Base-by-base conservation (phyloP, 92 coral and sea anemone species). In the Muricea muricata region DNA sequence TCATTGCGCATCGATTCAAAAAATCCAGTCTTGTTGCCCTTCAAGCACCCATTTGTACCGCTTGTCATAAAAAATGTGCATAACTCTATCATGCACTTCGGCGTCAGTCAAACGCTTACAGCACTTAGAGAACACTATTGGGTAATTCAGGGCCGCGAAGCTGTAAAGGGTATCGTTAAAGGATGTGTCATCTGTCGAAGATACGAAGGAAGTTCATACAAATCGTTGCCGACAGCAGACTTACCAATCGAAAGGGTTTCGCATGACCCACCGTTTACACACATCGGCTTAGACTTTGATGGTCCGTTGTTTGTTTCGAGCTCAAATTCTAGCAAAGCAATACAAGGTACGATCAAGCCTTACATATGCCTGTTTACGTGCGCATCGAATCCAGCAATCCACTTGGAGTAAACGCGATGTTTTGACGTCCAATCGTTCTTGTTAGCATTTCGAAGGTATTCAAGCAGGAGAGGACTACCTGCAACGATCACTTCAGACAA, bases 321-420 rank as follows among this genome's bases (percentile, higher is more conserved):
- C n/a, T n/a, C 65, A 55, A 34, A 8, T 56, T 4, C 23, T n/a
- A 69, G 77, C 25, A 29, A 77, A 35, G n/a, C n/a, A n/a, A n/a
- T n/a, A n/a, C n/a, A n/a, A n/a, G n/a, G n/a, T n/a, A n/a, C n/a
- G n/a, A n/a, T 50, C 56, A 20, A 69, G 46, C 50, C 39, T 14
- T 81, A 87, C 30, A 54, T 87, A 21, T 87, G 74, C 47, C 54
- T 82, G 37, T 87, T 82, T 61, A 89, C 92, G 2, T 84, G 92
- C 34, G 92, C 86, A 15, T 69, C 88, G 1, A 79, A 86, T 6
- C 72, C 88, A 39, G 88, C 79, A 24, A 84, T 83, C 47, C 87
- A 88, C 50, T 60, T 88, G 55, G 90, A 87, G 57, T 80, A 80
- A 4, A 57, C 77, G 34, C 39, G 58, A 73, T 66, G 52, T 52